phyloP scores from a whole-genome alignment of 2,888 invertebrate genomes.

The Nephrotoma flavescens region DNA sequence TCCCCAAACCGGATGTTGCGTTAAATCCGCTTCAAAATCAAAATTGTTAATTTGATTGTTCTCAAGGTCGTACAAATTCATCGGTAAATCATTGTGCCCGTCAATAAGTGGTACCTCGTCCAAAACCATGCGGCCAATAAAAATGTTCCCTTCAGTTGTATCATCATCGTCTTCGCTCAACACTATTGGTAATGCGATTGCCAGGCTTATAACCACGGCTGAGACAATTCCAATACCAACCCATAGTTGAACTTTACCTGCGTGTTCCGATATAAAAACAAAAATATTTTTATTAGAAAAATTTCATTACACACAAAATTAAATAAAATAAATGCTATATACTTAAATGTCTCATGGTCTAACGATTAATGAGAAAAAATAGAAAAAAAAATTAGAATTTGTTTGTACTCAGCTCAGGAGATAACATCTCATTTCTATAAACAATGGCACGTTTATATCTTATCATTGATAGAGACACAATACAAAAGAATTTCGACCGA shows the following conservation, averaged over 20 bases:
- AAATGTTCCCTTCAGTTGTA: not conserved
- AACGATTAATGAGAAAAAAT: not conserved
- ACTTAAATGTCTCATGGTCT: not conserved
- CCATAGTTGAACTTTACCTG: not conserved
- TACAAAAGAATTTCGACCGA: no score
- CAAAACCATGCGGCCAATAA: constrained; percentile 6
- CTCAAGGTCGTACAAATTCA: constrained; percentile 26
- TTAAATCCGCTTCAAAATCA: constrained; percentile 28
- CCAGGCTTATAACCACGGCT: not conserved
- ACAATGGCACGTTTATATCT: not conserved
- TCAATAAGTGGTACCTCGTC: constrained; percentile 10
- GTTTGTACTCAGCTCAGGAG: no score
- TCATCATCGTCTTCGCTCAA: not conserved
- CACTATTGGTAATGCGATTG: not conserved
- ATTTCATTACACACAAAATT: not conserved
- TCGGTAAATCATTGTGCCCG: constrained; percentile 35
- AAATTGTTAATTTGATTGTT: constrained; percentile 30
- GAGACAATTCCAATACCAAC: not conserved
- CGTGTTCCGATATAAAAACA: not conserved
- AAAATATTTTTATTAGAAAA: not conserved
- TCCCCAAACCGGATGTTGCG: constrained; percentile 29
- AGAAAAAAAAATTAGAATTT: no score
- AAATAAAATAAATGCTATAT: not conserved
- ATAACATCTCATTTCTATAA: no score
- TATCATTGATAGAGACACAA: no score